These are phyloP conservation scores for Eretmochelys imbricata DNA, from an alignment of 2,113 vertebrate genomes.

Conservation along the genomic window DNA sequence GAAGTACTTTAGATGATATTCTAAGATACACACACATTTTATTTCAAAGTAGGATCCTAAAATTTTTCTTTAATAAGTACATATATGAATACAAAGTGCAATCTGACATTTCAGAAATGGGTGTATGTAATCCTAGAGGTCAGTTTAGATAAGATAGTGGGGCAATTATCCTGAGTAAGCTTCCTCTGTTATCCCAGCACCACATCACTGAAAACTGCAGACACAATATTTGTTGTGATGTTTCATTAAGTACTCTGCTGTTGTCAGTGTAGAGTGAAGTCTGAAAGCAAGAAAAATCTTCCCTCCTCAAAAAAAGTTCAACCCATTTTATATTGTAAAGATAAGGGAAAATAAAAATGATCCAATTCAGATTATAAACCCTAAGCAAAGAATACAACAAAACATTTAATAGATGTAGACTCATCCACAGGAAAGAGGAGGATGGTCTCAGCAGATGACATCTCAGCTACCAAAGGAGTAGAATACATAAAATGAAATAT, in stretches of 20 bases:
- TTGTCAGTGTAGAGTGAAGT: background rate
- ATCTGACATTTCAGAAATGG: background rate
- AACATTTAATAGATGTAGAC: background rate
- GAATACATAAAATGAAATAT: constrained; percentile 38
- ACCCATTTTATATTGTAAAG: background rate
- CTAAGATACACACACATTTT: accelerated
- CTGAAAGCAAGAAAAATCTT: background rate
- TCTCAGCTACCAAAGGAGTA: constrained; percentile 3
- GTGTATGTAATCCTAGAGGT: background rate
- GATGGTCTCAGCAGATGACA: background rate
- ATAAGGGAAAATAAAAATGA: background rate
- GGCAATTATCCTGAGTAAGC: constrained; percentile 7
- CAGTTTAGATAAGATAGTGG: constrained; percentile 20
- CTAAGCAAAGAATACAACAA: background rate
- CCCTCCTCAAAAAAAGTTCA: background rate
- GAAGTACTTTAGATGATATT: background rate
- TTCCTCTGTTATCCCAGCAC: constrained; percentile 51
- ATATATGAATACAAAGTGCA: background rate
- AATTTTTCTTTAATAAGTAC: background rate
- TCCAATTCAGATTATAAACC: background rate
- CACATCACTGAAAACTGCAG: constrained; percentile 42
- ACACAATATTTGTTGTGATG: background rate
- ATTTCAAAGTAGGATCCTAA: background rate
- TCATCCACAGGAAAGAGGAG: background rate
- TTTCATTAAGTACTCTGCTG: background rate